Evolutionary conservation across 2,888 invertebrate genomes (phyloP).

Genomic region (Prostheceraeus crozeri): DNA sequence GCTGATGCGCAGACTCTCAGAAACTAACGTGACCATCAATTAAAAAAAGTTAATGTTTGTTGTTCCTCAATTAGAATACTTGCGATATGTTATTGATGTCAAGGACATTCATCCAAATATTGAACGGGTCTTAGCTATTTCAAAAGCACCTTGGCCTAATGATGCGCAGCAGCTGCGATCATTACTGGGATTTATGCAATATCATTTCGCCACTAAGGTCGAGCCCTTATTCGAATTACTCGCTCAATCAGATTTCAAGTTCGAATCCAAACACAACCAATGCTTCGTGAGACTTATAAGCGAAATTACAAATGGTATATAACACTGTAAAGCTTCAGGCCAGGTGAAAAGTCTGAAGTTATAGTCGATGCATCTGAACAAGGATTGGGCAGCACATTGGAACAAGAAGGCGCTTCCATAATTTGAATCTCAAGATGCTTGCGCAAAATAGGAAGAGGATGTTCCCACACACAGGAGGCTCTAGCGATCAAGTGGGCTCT

Average conservation of each 20-base stretch:
- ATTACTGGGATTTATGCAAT: slow-evolving; percentile 2
- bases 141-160: background rate
- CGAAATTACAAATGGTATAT: slow-evolving; percentile 3
- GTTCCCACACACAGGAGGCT: slow-evolving; percentile 10
- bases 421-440: slow-evolving; percentile 6
- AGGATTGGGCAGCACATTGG: slow-evolving; percentile 14
- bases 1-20: background rate
- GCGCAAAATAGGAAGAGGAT: slow-evolving; percentile 16
- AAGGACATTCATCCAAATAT: slow-evolving; percentile 11
- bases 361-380: slow-evolving; percentile 17
- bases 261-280: background rate
- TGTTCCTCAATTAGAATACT: background rate
- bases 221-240: slow-evolving; percentile 21
- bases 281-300: slow-evolving; percentile 6
- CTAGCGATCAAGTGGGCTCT: slow-evolving; percentile 26
- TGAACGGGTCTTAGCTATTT: background rate
- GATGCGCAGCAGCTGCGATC: background rate
- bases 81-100: background rate
- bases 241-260: background rate
- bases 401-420: slow-evolving; percentile 24
- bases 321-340: slow-evolving; percentile 10
- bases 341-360: background rate
- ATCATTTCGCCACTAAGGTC: background rate
- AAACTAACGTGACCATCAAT: slow-evolving; percentile 16
- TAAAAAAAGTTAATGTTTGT: background rate